Percentiles rank a stretch among this genome's conserved stretches.
Conservation (phyloP, 2,888 invertebrate species). For the Onthophagus sagittarius region DNA sequence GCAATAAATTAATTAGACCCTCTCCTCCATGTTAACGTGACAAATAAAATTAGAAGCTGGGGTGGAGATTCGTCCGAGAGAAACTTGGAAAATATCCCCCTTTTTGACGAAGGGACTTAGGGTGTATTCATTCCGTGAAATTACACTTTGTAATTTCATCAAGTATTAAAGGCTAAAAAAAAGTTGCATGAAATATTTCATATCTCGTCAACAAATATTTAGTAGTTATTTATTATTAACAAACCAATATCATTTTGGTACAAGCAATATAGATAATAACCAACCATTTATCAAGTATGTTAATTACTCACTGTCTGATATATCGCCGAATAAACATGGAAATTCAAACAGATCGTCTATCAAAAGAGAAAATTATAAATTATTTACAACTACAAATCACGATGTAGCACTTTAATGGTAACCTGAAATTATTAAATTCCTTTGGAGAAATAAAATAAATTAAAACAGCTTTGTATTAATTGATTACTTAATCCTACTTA, state of each 20-base stretch:
- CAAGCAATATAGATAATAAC: background rate
- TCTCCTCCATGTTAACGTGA: slow-evolving; percentile 39
- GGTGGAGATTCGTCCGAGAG: slow-evolving; percentile 1
- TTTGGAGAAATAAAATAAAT: no score
- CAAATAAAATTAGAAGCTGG: slow-evolving; percentile 33
- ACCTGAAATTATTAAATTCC: background rate
- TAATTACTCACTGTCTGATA: background rate
- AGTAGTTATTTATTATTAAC: background rate
- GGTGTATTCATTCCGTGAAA: background rate
- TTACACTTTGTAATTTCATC: background rate
- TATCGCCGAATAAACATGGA: background rate
- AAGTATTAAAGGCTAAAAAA: background rate
- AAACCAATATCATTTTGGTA: background rate
- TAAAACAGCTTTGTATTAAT: no score
- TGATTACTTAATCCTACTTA: background rate
- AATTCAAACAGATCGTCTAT: background rate
- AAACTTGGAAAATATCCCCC: background rate
- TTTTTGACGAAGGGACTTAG: background rate
- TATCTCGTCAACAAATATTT: no score
- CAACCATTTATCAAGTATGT: background rate
- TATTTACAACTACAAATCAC: background rate
- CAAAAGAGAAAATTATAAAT: background rate
- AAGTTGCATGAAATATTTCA: no score
- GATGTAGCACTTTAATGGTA: background rate
- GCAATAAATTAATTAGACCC: slow-evolving; percentile 45